Conservation (phyloP, 2,888 invertebrate genomes). For the Mylabris sibirica region DNA sequence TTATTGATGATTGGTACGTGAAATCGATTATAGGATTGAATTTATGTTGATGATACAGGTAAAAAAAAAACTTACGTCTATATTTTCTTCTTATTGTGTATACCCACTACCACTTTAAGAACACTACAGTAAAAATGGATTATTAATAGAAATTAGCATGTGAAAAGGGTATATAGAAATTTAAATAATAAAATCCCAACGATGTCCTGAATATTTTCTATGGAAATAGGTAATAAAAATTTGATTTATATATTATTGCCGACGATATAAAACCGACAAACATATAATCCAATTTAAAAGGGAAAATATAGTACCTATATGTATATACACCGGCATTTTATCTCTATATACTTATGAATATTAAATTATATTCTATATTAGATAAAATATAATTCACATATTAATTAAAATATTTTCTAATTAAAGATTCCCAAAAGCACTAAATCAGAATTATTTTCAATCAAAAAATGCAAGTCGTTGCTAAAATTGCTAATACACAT, state of each 20-base stretch:
- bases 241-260: background rate
- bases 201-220: background rate
- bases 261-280: background rate
- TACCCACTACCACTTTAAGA: background rate
- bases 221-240: slow-evolving; percentile 1
- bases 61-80: background rate
- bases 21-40: slow-evolving; percentile 38
- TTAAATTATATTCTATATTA: background rate
- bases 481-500: no score
- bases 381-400: background rate
- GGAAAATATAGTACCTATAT: no score
- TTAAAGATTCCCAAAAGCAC: background rate
- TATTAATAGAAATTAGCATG: background rate
- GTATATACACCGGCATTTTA: background rate
- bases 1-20: slow-evolving; percentile 43
- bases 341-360: slow-evolving; percentile 1
- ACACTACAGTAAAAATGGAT: background rate
- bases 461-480: no score
- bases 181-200: background rate
- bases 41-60: background rate
- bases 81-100: background rate
- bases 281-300: slow-evolving; percentile 4
- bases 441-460: no score
- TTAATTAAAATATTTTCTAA: background rate
- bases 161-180: background rate